Evolutionary conservation across 2,797 vertebrate genomes (phyloP).

Genomic region (Anguilla anguilla): DNA sequence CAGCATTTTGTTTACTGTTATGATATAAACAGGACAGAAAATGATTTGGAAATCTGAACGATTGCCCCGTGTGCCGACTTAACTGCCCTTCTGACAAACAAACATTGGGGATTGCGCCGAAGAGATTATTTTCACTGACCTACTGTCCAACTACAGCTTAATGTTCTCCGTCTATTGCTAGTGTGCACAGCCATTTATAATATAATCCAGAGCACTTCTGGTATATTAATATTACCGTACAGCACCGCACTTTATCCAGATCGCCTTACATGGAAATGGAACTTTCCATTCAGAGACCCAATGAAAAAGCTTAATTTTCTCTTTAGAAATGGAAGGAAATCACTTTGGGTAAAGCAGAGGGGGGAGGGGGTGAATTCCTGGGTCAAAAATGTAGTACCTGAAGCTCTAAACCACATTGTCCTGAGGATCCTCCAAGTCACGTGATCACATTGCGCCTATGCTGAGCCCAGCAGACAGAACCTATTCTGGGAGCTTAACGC

Average conservation of each 20-base stretch:
- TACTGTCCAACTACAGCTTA: neutral
- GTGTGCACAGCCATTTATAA: neutral
- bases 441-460: neutral
- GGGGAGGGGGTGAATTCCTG: neutral
- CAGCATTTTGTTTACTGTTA: neutral
- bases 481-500: neutral
- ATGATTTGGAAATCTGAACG: neutral
- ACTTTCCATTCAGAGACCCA: neutral
- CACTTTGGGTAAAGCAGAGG: neutral
- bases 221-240: neutral
- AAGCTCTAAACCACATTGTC: neutral
- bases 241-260: neutral
- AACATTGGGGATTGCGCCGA: neutral
- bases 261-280: neutral
- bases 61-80: neutral
- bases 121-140: constrained; percentile 8
- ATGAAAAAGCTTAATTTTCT: neutral
- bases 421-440: too few species aligned
- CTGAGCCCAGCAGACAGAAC: neutral
- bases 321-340: neutral
- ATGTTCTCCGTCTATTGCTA: neutral
- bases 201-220: neutral
- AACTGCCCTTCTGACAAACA: constrained; percentile 1
- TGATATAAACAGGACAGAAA: neutral
- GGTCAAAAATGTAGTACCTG: neutral